Evolutionary conservation across 1,140 invertebrate genomes (phyloP), one percentile per base, ranked within the genome.

Genomic region (Drosophila nigromelanica): DNA sequence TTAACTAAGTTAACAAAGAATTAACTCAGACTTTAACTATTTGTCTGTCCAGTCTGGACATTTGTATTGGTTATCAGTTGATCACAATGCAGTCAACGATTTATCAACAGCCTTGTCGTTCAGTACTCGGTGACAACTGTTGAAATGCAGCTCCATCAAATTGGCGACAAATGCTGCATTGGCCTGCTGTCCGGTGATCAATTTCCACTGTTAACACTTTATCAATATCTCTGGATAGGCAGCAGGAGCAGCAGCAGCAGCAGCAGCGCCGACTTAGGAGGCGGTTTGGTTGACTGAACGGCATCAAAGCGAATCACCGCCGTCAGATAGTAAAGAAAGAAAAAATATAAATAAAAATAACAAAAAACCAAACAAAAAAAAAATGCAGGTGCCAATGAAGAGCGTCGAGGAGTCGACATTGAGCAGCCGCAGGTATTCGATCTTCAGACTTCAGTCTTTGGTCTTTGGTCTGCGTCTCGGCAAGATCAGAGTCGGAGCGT

Each of bases 121-220:
- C 27, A 40, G 40, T 21, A 14, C 27, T 33, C 60, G 52, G 24
- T 56, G 64, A 61, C 56, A 73, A 68, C 64, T 69, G 71, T 14
- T 73, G 64, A 68, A 47, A 40, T 54, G 50, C 42, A 69, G 66
- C 51, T 73, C 58, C 58, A 62, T 69, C 71, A 73, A 73, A 55
- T 54, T 54, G 63, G 63, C 63, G 70, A 73, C 70, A 73, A 73
- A 73, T 68, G 55, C 63, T 40, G 56, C 12, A 21, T 42, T 14
- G 39, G 37, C 40, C 54, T 3, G n/a, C 27, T 52, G 48, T 52
- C 47, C 11, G 52, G 51, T 27, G 11, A 55, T 68, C 63, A 60
- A 73, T 73, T 40, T 21, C 42, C 33, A 55, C 64, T 50, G 66
- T 73, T 73, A 69, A 69, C 71, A 73, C 71, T 73, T 61, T 69